Conservation (phyloP, 2,888 invertebrate species). For the Pharmacophagus antenor region DNA sequence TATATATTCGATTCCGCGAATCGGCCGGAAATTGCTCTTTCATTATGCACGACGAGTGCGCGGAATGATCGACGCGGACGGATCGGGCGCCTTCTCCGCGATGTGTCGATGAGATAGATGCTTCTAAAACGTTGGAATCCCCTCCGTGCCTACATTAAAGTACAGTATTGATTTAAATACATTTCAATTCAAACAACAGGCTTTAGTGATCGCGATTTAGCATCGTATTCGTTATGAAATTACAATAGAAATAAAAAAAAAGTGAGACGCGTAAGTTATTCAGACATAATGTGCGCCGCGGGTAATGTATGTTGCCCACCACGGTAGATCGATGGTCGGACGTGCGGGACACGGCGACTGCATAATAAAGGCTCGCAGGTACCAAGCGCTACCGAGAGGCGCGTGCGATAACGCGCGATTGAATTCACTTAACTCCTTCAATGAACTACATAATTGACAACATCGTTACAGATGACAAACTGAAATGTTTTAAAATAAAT, state of each 20-base stretch:
- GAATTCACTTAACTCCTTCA: slow-evolving; percentile 30
- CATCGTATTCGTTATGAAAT: not conserved
- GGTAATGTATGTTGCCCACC: slow-evolving; percentile 61
- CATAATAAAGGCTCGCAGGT: slow-evolving; percentile 56
- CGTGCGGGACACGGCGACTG: slow-evolving; percentile 56
- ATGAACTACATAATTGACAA: slow-evolving; percentile 28
- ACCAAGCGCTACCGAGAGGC: slow-evolving; percentile 52
- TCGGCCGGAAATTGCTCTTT: slow-evolving; percentile 70
- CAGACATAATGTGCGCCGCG: slow-evolving; percentile 46
- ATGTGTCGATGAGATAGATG: too few relatives aligned
- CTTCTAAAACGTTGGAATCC: too few relatives aligned
- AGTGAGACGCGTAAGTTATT: slow-evolving; percentile 39
- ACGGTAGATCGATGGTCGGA: slow-evolving; percentile 44
- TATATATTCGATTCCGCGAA: slow-evolving; percentile 65
- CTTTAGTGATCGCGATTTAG: not conserved
- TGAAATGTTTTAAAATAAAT: slow-evolving; percentile 17
- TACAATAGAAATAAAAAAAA: slow-evolving; percentile 25
- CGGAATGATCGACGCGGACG: slow-evolving; percentile 69
- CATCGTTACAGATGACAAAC: slow-evolving; percentile 21
- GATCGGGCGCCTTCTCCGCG: slow-evolving; percentile 46
- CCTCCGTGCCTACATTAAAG: too few relatives aligned
- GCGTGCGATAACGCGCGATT: slow-evolving; percentile 61
- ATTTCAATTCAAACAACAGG: not conserved
- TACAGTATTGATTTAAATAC: not conserved
- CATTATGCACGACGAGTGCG: slow-evolving; percentile 70